Percentiles rank a stretch among this genome's conserved stretches.
These are phyloP conservation scores for Battus philenor DNA, from an alignment of 1,140 invertebrate species.

Conservation along the genomic window DNA sequence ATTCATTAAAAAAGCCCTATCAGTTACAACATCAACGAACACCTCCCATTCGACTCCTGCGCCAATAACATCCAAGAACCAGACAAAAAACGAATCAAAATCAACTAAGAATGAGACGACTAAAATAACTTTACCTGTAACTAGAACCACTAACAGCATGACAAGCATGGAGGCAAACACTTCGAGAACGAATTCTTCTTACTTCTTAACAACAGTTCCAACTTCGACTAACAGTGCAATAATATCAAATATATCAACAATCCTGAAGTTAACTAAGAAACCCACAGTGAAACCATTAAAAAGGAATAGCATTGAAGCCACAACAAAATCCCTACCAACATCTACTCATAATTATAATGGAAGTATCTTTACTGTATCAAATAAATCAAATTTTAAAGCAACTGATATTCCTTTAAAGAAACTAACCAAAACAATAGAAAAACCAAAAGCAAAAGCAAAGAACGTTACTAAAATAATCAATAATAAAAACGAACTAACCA, in stretches of 20 bases:
- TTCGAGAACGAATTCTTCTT: conserved; percentile 42
- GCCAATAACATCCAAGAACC: conserved; percentile 21
- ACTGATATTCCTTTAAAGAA: conserved; percentile 17
- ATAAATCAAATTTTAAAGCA: background rate
- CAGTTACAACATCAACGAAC: conserved; percentile 23
- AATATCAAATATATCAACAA: too few relatives aligned
- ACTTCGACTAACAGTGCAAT: conserved; percentile 40
- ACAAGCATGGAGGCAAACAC: conserved; percentile 35
- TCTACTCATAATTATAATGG: background rate
- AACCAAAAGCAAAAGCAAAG: conserved; percentile 30
- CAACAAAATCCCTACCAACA: background rate
- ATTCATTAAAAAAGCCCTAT: conserved; percentile 37
- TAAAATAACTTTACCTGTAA: conserved; percentile 30
- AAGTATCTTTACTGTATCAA: background rate
- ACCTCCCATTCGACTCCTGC: conserved; percentile 21
- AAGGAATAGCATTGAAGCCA: background rate
- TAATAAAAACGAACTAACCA: conserved; percentile 39
- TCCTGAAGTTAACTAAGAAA: conserved; percentile 22
- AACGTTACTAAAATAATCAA: conserved; percentile 28
- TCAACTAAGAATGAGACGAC: conserved; percentile 18
- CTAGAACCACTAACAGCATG: conserved; percentile 67
- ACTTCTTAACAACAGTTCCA: conserved; percentile 41
- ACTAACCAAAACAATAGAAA: conserved; percentile 21
- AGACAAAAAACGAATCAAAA: conserved; percentile 18
- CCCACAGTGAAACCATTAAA: conserved; percentile 12